Percentiles rank a stretch among this genome's conserved stretches.
Conservation (phyloP, 2,113 vertebrate species). For the Ceyx melanurus region DNA sequence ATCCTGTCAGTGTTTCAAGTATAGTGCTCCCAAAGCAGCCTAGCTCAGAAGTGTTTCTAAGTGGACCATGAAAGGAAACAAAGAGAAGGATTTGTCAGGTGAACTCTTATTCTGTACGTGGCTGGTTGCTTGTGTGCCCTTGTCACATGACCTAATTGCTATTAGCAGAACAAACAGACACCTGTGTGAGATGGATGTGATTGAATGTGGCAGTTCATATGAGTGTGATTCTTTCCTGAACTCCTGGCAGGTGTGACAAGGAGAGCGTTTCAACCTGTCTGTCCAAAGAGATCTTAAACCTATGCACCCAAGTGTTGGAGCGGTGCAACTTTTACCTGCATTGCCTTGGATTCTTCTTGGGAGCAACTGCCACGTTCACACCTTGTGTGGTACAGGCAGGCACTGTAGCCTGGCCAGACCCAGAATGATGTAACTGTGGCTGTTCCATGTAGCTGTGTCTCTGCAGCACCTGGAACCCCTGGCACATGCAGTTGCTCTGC, state of each 20-base stretch:
- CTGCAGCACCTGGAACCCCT: neutral
- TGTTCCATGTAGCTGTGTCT: neutral
- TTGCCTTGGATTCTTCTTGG: neutral
- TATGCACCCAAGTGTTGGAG: neutral
- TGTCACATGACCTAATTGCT: accelerated
- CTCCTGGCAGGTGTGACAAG: neutral
- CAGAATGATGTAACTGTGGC: accelerated
- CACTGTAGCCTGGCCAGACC: neutral
- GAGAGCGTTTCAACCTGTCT: neutral
- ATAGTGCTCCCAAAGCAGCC: neutral
- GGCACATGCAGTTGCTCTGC: neutral
- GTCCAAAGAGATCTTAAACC: neutral
- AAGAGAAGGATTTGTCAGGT: neutral
- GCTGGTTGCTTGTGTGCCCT: accelerated
- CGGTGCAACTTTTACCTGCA: neutral
- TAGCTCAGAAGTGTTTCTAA: neutral
- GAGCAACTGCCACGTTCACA: accelerated
- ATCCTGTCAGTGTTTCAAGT: neutral
- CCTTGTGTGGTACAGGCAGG: neutral
- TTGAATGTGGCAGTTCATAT: neutral
- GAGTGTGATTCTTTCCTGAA: neutral
- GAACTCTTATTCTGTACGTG: neutral
- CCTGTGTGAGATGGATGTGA: neutral
- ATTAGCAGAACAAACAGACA: neutral
- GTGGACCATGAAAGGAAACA: neutral